Evolutionary conservation across 2,113 vertebrate species (phyloP), one percentile per base, ranked within the genome.

Genomic region (Orientallactaga bullata): DNA sequence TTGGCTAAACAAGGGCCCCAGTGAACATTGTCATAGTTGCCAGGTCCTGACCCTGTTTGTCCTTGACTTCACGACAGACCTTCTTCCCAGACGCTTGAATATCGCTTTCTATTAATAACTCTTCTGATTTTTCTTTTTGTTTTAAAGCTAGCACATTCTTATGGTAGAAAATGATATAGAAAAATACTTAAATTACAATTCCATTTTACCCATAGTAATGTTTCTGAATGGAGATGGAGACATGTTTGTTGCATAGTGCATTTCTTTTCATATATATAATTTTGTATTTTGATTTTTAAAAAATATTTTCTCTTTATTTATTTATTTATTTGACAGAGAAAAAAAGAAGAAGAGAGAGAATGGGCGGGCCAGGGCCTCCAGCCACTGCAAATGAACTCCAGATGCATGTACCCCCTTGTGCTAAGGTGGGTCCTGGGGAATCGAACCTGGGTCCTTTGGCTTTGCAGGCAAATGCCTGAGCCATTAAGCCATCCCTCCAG

Each of bases 61-160:
- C 88, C 60, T 65, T 47, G 69, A 55, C 60, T 32, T 81, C 24
- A 6, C 0, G 8, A 51, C 55, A 60, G 32, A 32, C 7, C 30
- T 35, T 73, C 60, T 72, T 26, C 39, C 76, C 79, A 80, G 63
- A 58, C 60, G 55, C 93, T 39, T n/a, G 71, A 76, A 55, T 35
- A 58, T 26, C 55, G 51, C 20, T 90, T 95, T 94, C 91, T 92
- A 86, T 86, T 86, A 90, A 94, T 80, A 96, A 66, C 30, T 76
- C 37, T 58, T 72, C 73, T 61, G 18, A 66, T 37, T 89, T 76
- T 89, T 73, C 66, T 93, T 76, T 80, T 87, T 94, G 47, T 81
- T 68, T 42, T 73, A n/a, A 78, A 95, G 37, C 42, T 83, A 88
- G 18, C 35, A 79, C n/a, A 78, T 35, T 61, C 42, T 90, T 39